These are phyloP conservation scores for Monarcha castaneiventris DNA, from an alignment of 2,113 vertebrate species.

Conservation along the genomic window DNA sequence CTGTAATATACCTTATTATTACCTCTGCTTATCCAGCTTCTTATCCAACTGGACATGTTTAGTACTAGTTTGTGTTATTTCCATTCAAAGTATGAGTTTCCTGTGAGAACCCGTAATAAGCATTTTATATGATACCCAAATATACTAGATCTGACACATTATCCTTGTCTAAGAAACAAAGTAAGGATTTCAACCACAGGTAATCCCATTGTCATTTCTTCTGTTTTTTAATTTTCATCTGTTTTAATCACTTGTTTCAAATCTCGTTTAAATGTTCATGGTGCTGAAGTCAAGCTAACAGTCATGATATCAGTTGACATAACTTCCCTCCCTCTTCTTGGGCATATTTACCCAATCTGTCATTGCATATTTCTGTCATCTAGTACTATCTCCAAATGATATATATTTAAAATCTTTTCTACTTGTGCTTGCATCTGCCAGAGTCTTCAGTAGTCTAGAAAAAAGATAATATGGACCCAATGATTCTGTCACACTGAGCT, in stretches of 20 bases:
- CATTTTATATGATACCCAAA: neutral
- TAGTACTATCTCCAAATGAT: neutral
- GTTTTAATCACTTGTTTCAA: neutral
- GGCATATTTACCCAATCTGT: neutral
- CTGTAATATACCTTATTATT: neutral
- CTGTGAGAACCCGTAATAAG: neutral
- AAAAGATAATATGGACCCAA: neutral
- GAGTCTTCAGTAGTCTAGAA: neutral
- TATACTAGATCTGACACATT: neutral
- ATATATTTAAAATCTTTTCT: neutral
- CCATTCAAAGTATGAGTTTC: neutral
- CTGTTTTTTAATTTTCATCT: neutral
- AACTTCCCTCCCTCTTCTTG: neutral
- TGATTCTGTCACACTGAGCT: neutral
- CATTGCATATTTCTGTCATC: neutral
- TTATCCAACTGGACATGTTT: neutral
- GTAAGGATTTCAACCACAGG: neutral
- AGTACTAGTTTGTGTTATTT: neutral
- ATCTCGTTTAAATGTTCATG: neutral
- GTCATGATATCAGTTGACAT: neutral
- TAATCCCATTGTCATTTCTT: neutral
- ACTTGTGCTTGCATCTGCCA: neutral
- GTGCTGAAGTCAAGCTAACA: neutral
- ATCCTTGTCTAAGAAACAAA: neutral
- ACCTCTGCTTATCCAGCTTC: neutral